Base-by-base conservation (phyloP, 2,888 invertebrate species). In the Nomada fucata region DNA sequence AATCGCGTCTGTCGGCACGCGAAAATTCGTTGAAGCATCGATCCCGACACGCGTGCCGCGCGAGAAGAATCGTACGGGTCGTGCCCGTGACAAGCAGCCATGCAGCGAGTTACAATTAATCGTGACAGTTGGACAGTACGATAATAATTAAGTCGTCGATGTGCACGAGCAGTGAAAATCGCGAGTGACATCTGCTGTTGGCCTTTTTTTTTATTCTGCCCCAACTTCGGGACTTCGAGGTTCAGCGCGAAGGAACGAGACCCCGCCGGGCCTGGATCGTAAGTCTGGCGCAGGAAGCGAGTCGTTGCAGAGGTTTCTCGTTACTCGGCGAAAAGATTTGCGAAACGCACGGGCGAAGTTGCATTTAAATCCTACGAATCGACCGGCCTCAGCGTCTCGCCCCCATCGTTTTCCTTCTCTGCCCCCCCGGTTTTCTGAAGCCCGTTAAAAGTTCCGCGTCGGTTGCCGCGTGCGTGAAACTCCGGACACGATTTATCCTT, bases 301-400 rank as follows among this genome's bases (percentile, higher is more conserved):
- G 75, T 79, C 79, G 83, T 83, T 76, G 83, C 83, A 76, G 76
- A 76, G 79, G 79, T 69, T 73, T 68, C 63, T 63, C 76, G 65
- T 36, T 26, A 44, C 55, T 23, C 64, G 60, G 11, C 60, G 65
- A 44, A 60, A 61, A 63, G 60, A 75, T 67, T 73, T 55, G 61
- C 67, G 76, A 69, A 55, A 55, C 10, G 23, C 52, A 52, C 67
- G 63, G 73, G 36, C 64, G 64, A 42, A 29, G 52, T 29, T 47
- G 52, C 53, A 29, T 68, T 63, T 2, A 60, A 73, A 67, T 65
- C 73, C 52, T 61, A 44, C 52, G 78, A 75, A 74, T 78, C 68
- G 75, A 50, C 23, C 20, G 15, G 18, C 7, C 29, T 10, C 60
- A 2, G 5, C 10, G 9, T 9, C 3, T 42, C 55, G 18, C 7